Conservation (phyloP, 2,888 invertebrate species). For the Carabus problematicus region DNA sequence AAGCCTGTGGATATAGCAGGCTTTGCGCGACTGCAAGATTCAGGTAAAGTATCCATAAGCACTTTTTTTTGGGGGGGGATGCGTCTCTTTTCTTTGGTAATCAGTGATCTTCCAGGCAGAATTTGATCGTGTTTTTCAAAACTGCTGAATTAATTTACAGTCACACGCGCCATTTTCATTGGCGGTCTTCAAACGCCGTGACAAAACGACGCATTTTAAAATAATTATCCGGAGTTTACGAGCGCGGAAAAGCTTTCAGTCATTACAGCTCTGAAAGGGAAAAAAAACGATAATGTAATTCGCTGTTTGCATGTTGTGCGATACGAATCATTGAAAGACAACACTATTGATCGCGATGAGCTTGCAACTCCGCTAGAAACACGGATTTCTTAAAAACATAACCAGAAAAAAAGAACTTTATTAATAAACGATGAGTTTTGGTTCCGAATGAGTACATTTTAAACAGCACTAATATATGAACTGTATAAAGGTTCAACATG, state of each 20-base stretch:
- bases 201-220: slow-evolving; percentile 19
- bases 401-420: too few relatives aligned
- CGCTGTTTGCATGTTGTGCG: neutral
- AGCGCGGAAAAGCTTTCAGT: neutral
- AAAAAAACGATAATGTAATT: slow-evolving; percentile 16
- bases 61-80: too few relatives aligned
- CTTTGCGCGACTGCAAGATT: slow-evolving; percentile 88
- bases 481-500: too few relatives aligned
- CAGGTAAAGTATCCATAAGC: slow-evolving; percentile 71
- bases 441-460: too few relatives aligned
- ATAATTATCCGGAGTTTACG: slow-evolving; percentile 7
- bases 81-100: neutral
- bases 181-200: neutral
- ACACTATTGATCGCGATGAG: too few relatives aligned
- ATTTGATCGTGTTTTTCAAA: too few relatives aligned
- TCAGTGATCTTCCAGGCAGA: neutral
- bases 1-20: slow-evolving; percentile 88
- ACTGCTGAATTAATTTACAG: too few relatives aligned
- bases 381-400: too few relatives aligned
- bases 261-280: slow-evolving; percentile 17
- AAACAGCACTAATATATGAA: too few relatives aligned
- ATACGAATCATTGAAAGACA: too few relatives aligned
- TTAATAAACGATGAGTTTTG: too few relatives aligned
- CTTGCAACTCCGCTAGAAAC: too few relatives aligned
- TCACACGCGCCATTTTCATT: slow-evolving; percentile 10